Evolutionary conservation across 2,888 invertebrate genomes (phyloP).

Genomic region (Cyaniris semiargus): DNA sequence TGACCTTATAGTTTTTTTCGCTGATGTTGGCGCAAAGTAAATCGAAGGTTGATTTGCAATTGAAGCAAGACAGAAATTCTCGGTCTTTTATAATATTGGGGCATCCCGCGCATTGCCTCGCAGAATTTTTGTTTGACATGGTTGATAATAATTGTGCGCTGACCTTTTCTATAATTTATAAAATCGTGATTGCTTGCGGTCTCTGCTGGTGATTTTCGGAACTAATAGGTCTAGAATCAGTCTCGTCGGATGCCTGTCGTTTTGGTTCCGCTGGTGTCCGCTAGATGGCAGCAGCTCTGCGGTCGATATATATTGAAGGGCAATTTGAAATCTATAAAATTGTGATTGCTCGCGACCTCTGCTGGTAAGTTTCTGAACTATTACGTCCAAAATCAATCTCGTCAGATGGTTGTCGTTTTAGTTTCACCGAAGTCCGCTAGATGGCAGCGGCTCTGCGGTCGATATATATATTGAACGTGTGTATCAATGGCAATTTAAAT

Average conservation of each 20-base stretch:
- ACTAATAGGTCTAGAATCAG: too few species aligned
- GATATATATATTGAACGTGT: too few species aligned
- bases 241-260: too few species aligned
- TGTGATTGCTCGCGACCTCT: too few species aligned
- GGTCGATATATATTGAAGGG: too few species aligned
- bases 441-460: too few species aligned
- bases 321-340: too few species aligned
- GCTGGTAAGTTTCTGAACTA: not conserved
- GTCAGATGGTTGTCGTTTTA: too few species aligned
- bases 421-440: too few species aligned
- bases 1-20: slow-evolving; percentile 12
- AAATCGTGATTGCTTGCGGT: not conserved
- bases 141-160: not conserved
- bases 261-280: too few species aligned
- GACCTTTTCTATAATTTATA: not conserved
- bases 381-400: not conserved
- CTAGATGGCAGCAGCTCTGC: too few species aligned
- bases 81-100: not conserved
- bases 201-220: not conserved
- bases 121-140: not conserved
- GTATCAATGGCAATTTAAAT: too few species aligned
- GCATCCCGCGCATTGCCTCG: not conserved
- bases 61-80: not conserved
- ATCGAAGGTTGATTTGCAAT: slow-evolving; percentile 4
- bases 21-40: slow-evolving; percentile 32